phyloP scores from a whole-genome alignment of 2,888 invertebrate genomes.

The Limnephilus marmoratus region DNA sequence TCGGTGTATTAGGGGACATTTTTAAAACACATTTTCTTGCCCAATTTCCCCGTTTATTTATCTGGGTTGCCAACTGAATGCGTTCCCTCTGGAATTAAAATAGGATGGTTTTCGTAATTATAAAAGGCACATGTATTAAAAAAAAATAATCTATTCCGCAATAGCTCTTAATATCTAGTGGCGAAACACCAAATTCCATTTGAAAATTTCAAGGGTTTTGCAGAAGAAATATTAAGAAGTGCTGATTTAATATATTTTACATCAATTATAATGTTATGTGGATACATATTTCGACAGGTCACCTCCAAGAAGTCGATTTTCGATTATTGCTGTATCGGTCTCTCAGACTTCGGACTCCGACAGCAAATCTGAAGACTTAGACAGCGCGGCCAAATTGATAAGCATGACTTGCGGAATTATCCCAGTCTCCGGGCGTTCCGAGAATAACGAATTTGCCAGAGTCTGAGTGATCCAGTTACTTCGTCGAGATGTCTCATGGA shows the following conservation, averaged over 20 bases:
- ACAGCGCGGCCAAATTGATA: conserved; percentile 62
- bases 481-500: background rate
- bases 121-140: too few relatives aligned
- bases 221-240: background rate
- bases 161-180: too few relatives aligned
- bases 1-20: too few relatives aligned
- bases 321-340: conserved; percentile 33
- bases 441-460: conserved; percentile 35
- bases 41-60: too few relatives aligned
- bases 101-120: too few relatives aligned
- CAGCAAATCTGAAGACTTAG: conserved; percentile 8
- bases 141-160: too few relatives aligned
- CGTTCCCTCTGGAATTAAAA: too few relatives aligned
- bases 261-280: background rate
- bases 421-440: conserved; percentile 49
- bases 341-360: background rate
- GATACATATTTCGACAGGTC: conserved; percentile 11
- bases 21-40: too few relatives aligned
- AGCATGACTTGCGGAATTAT: conserved; percentile 57
- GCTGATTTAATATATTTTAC: background rate
- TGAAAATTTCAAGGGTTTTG: background rate
- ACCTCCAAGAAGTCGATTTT: conserved; percentile 17
- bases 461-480: conserved; percentile 30
- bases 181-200: background rate
- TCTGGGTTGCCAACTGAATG: too few relatives aligned